Conservation (phyloP, 2,888 invertebrate genomes). For the Physocephala rufipes region DNA sequence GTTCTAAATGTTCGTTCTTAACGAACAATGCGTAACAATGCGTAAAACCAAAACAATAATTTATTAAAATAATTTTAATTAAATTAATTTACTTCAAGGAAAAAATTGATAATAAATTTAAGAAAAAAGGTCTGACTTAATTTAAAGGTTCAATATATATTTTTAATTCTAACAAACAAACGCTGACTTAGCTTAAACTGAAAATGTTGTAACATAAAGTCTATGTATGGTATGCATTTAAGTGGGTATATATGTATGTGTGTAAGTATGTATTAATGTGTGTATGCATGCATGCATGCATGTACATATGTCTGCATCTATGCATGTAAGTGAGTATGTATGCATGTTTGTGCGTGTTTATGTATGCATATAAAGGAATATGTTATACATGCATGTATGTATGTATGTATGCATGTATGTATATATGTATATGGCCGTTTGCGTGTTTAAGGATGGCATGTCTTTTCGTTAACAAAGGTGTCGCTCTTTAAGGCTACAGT, state of each 20-base stretch:
- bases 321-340: too few relatives aligned
- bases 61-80: neutral
- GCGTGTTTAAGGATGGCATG: too few relatives aligned
- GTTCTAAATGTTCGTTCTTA: too few relatives aligned
- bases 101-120: neutral
- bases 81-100: conserved; percentile 20
- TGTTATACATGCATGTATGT: neutral
- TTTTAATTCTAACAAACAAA: neutral
- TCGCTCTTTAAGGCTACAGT: neutral
- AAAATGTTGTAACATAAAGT: neutral
- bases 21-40: too few relatives aligned
- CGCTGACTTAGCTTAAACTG: neutral
- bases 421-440: neutral
- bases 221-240: neutral
- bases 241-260: neutral
- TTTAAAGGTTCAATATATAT: neutral
- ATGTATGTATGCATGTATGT: neutral
- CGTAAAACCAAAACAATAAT: too few relatives aligned
- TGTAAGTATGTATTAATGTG: neutral
- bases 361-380: neutral
- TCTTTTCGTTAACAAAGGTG: too few relatives aligned
- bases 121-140: neutral
- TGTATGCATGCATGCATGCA: neutral
- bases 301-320: neutral
- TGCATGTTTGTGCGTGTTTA: too few relatives aligned